These are phyloP conservation scores for Pararge aegeria DNA, from an alignment of 1,140 invertebrate genomes.

Conservation along the genomic window DNA sequence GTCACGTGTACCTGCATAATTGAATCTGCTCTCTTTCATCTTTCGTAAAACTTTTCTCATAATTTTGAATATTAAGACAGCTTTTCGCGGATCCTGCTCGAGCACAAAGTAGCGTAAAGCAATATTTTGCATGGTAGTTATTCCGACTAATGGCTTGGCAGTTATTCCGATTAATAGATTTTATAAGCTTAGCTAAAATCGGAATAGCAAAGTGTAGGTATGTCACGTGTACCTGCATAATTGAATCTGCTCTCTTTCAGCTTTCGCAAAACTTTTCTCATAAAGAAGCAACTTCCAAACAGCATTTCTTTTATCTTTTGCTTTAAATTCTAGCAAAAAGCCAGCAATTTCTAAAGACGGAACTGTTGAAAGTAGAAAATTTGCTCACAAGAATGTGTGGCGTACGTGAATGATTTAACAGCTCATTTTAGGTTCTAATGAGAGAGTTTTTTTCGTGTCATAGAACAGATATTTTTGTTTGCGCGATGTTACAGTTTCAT, in stretches of 20 bases:
- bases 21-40: not conserved
- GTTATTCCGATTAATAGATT: no score
- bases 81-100: no score
- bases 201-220: not conserved
- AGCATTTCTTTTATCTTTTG: conserved; percentile 1
- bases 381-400: not conserved
- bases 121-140: no score
- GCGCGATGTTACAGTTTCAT: not conserved
- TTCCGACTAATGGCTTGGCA: no score
- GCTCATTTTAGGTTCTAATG: not conserved
- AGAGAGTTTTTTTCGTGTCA: not conserved
- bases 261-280: conserved; percentile 3
- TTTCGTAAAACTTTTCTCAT: conserved; percentile 4
- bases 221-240: not conserved
- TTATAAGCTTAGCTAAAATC: not conserved
- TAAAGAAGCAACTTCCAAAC: conserved; percentile 3
- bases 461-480: not conserved
- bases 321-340: conserved; percentile 4
- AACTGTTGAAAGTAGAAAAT: not conserved
- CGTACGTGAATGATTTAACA: not conserved
- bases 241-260: conserved; percentile 1
- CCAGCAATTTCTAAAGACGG: not conserved
- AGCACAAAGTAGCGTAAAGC: no score
- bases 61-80: no score
- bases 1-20: not conserved